These are phyloP conservation scores for Elysia crispata DNA, from an alignment of 2,888 invertebrate species.

Conservation along the genomic window DNA sequence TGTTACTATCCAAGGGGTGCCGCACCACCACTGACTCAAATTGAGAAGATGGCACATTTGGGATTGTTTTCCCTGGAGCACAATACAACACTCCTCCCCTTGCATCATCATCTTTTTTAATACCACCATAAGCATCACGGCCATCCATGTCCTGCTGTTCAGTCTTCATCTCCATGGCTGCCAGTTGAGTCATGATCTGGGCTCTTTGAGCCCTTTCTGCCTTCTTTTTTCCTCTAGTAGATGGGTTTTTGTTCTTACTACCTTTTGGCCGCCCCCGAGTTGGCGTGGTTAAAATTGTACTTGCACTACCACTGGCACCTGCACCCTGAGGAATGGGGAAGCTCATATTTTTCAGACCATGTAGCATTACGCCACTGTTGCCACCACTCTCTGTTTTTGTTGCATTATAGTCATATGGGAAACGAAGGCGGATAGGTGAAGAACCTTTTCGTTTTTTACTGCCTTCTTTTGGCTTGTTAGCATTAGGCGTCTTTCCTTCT, in stretches of 20 bases:
- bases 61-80: slow-evolving; percentile 37
- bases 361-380: slow-evolving; percentile 37
- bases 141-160: slow-evolving; percentile 38
- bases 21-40: slow-evolving; percentile 51
- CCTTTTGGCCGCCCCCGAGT: slow-evolving; percentile 41
- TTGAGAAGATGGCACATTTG: slow-evolving; percentile 41
- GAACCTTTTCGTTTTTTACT: slow-evolving; percentile 47
- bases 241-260: slow-evolving; percentile 35
- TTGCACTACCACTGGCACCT: slow-evolving; percentile 2
- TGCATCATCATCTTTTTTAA: slow-evolving; percentile 49
- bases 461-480: slow-evolving; percentile 45
- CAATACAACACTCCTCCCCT: slow-evolving; percentile 41
- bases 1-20: slow-evolving; percentile 46
- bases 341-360: slow-evolving; percentile 41
- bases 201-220: slow-evolving; percentile 30
- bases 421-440: slow-evolving; percentile 46
- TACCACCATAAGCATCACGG: slow-evolving; percentile 46
- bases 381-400: slow-evolving; percentile 41
- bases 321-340: slow-evolving; percentile 42
- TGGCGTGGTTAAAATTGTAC: slow-evolving; percentile 43
- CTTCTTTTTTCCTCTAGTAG: slow-evolving; percentile 41
- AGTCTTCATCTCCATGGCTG: slow-evolving; percentile 44
- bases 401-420: slow-evolving; percentile 46
- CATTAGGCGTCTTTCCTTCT: slow-evolving; percentile 35
- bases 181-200: slow-evolving; percentile 37